phyloP scores from a whole-genome alignment of 2,113 vertebrate genomes.

The Oceanites oceanicus region DNA sequence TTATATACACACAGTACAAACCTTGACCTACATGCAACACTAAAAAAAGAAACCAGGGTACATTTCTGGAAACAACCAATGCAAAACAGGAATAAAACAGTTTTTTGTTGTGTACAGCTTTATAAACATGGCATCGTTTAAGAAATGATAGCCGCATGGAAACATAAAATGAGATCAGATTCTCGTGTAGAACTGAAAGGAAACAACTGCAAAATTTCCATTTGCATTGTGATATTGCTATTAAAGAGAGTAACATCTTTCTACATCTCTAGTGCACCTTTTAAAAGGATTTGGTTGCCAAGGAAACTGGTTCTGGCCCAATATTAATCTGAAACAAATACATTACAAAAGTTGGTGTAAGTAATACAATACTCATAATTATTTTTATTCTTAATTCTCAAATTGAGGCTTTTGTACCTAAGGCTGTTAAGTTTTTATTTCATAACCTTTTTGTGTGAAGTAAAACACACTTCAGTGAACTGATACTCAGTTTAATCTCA shows the following conservation, averaged over 20 bases:
- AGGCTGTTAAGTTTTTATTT: constrained; percentile 42
- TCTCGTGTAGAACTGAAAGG: constrained; percentile 44
- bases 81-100: constrained; percentile 23
- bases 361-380: constrained; percentile 46
- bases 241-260: constrained; percentile 63
- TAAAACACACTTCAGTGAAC: constrained; percentile 43
- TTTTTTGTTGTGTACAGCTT: constrained; percentile 43
- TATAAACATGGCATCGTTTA: constrained; percentile 37
- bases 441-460: constrained; percentile 30
- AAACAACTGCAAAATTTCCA: constrained; percentile 47
- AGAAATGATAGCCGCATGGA: constrained; percentile 46
- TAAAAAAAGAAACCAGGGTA: neutral
- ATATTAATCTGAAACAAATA: constrained; percentile 85
- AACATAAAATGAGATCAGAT: constrained; percentile 52
- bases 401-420: constrained; percentile 20
- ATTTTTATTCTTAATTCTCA: constrained; percentile 46
- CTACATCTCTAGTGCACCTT: constrained; percentile 69
- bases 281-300: constrained; percentile 90
- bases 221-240: constrained; percentile 59
- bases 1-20: constrained; percentile 21
- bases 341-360: constrained; percentile 70
- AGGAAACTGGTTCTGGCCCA: constrained; percentile 92
- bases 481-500: constrained; percentile 57
- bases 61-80: constrained; percentile 53
- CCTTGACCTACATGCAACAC: constrained; percentile 59